Evolutionary conservation across 2,113 vertebrate genomes (phyloP).

Genomic region (Tachuris rubrigastra): DNA sequence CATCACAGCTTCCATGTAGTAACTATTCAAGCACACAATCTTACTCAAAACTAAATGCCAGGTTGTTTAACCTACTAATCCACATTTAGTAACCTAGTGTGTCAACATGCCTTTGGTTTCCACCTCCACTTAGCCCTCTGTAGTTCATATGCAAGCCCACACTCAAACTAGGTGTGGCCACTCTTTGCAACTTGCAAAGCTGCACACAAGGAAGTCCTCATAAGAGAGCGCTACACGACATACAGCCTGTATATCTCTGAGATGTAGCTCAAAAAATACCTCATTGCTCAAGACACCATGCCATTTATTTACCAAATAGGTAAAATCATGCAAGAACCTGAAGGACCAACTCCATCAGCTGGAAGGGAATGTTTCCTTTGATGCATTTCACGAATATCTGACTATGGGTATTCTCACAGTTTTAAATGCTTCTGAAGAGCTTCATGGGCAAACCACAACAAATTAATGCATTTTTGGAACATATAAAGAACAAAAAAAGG

Average conservation of each 20-base stretch:
- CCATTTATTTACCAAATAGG: neutral
- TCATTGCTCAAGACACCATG: neutral
- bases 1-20: neutral
- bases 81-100: neutral
- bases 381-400: neutral
- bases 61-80: constrained; percentile 30
- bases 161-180: neutral
- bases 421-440: neutral
- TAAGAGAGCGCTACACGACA: fast-evolving
- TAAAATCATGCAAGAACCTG: neutral
- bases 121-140: neutral
- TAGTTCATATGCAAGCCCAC: neutral
- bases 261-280: neutral
- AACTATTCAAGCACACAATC: neutral
- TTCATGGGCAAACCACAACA: neutral
- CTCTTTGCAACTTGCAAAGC: neutral
- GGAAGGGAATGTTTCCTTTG: fast-evolving
- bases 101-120: neutral
- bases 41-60: neutral
- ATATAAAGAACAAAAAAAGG: neutral
- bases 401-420: neutral
- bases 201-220: neutral
- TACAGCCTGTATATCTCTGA: fast-evolving
- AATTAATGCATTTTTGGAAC: neutral
- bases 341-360: neutral